phyloP scores from a whole-genome alignment of 1,140 invertebrate species.

The Panagrolaimus sp. region DNA sequence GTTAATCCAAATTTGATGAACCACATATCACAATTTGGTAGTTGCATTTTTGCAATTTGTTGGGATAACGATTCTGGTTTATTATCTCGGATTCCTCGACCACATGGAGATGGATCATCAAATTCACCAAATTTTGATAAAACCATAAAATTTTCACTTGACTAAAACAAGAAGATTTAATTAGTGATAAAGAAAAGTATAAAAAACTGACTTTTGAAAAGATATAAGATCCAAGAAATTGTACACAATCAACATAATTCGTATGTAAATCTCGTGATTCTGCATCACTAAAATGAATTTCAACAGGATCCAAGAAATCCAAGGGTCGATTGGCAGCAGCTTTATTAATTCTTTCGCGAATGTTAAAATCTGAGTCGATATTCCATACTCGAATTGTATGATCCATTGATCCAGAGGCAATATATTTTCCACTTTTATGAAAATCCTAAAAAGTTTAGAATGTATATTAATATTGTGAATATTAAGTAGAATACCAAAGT shows the following conservation, averaged over 20 bases:
- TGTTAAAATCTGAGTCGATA: background rate
- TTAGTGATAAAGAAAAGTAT: no score
- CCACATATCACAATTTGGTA: background rate
- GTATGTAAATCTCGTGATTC: background rate
- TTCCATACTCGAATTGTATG: slow-evolving; percentile 6
- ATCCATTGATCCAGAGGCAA: slow-evolving; percentile 13
- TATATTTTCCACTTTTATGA: background rate
- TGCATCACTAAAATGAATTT: background rate
- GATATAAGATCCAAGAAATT: background rate
- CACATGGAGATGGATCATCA: background rate
- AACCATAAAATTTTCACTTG: background rate
- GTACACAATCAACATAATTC: slow-evolving; percentile 4
- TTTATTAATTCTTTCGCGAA: background rate
- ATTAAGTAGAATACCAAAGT: background rate
- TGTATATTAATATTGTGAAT: no score
- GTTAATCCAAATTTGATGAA: background rate
- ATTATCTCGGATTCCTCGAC: background rate
- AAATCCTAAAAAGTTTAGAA: background rate
- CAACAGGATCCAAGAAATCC: background rate
- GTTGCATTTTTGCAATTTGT: background rate
- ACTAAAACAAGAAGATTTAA: background rate
- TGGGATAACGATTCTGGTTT: background rate
- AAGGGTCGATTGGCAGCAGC: background rate
- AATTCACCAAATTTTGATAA: slow-evolving; percentile 11
- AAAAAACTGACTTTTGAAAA: background rate